These are phyloP conservation scores for Temnothorax longispinosus DNA, from an alignment of 1,140 invertebrate genomes.

Conservation along the genomic window DNA sequence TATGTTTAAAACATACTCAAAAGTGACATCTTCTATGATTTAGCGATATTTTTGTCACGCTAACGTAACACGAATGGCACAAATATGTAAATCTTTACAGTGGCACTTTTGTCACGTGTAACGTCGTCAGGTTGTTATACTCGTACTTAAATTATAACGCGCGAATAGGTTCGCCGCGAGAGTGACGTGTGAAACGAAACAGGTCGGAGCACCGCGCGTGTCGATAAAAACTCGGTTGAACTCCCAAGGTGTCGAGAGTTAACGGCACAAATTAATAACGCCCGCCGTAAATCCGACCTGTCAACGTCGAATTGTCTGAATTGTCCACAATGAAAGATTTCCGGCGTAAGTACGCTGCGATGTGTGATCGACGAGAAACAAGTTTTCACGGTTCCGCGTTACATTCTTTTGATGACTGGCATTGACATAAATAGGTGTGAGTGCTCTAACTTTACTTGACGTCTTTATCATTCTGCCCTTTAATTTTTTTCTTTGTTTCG, in stretches of 20 bases:
- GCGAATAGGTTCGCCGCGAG: not conserved
- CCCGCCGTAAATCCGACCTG: conserved; percentile 65
- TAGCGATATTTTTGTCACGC: not conserved
- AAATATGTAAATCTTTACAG: not conserved
- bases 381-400: conserved; percentile 65
- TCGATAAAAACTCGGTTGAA: conserved; percentile 63
- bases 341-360: conserved; percentile 62
- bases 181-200: conserved; percentile 40
- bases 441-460: not conserved
- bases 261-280: conserved; percentile 52
- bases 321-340: conserved; percentile 76
- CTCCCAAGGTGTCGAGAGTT: conserved; percentile 42
- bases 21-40: not conserved
- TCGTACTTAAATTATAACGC: not conserved
- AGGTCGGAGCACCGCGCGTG: conserved; percentile 14
- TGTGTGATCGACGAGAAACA: not conserved
- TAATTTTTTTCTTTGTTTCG: not conserved
- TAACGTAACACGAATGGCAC: not conserved
- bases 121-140: not conserved
- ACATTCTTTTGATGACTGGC: not conserved
- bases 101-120: not conserved
- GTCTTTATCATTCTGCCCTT: not conserved
- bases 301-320: conserved; percentile 72
- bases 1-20: not conserved
- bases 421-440: not conserved